Evolutionary conservation across 23 tunicate genomes (phyloP).

Genomic region (Botrylloides violaceus): DNA sequence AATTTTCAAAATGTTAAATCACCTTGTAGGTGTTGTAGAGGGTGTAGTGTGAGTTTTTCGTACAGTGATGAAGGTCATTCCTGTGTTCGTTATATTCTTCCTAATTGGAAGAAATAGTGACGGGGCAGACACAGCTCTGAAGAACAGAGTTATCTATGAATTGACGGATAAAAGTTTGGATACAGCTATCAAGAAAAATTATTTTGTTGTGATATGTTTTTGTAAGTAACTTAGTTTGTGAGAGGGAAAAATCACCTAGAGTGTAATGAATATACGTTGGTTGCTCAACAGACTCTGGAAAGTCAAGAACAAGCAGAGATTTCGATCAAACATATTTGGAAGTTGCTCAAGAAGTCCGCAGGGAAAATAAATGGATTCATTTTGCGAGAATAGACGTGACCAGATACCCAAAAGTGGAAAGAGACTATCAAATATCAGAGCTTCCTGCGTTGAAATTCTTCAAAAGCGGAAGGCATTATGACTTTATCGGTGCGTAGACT

Average conservation of each 20-base stretch:
- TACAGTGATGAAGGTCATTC: background rate
- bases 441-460: conserved; percentile 42
- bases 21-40: no score
- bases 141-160: background rate
- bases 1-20: background rate
- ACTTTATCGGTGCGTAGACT: conserved; percentile 31
- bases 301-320: background rate
- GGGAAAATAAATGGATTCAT: background rate
- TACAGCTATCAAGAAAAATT: background rate
- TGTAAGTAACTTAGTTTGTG: background rate
- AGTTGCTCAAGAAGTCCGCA: background rate
- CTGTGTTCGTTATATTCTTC: background rate
- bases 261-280: background rate
- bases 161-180: background rate
- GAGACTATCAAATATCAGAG: conserved; percentile 27
- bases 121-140: background rate
- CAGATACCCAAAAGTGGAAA: background rate
- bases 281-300: conserved; percentile 1
- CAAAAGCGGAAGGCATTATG: conserved; percentile 50
- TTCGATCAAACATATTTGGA: conserved; percentile 5
- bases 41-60: no score
- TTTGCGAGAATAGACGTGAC: conserved; percentile 3
- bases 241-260: background rate
- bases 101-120: background rate
- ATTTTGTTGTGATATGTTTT: conserved; percentile 1